Conservation (phyloP, 2,113 vertebrate species). For the Camelus bactrianus region DNA sequence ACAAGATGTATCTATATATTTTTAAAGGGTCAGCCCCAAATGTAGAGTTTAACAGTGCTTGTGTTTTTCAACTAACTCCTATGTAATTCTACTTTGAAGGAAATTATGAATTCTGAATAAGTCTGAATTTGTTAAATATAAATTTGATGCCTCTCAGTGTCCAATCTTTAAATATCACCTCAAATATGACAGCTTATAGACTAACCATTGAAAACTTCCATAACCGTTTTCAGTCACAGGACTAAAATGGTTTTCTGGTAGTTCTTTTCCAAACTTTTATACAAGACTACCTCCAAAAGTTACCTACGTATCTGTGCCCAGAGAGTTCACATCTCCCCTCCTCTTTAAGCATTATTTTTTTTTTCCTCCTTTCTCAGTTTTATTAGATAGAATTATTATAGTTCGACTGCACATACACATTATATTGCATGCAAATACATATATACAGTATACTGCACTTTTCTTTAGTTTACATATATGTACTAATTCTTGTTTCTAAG, state of each 20-base stretch:
- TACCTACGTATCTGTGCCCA: not conserved
- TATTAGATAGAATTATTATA: no score
- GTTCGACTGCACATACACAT: no score
- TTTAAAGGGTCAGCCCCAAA: conserved; percentile 17
- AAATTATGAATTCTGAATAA: conserved; percentile 54
- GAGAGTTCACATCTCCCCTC: not conserved
- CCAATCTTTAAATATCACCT: conserved; percentile 21
- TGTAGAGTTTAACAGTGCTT: conserved; percentile 11
- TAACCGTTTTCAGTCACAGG: not conserved
- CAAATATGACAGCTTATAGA: not conserved
- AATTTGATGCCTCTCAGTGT: conserved; percentile 45
- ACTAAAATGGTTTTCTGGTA: conserved; percentile 1
- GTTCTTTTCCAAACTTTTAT: conserved; percentile 23
- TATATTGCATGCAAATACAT: no score
- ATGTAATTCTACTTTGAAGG: conserved; percentile 37
- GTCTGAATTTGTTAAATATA: conserved; percentile 47
- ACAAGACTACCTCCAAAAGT: not conserved
- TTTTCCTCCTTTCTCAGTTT: no score
- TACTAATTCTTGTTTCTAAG: no score
- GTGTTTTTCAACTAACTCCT: conserved; percentile 49
- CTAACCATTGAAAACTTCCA: not conserved
- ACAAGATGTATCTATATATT: not conserved
- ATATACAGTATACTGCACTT: no score
- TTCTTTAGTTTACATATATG: no score
- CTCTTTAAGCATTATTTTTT: not conserved